Conservation (phyloP, 1,140 invertebrate genomes). For the Cephus cinctus region DNA sequence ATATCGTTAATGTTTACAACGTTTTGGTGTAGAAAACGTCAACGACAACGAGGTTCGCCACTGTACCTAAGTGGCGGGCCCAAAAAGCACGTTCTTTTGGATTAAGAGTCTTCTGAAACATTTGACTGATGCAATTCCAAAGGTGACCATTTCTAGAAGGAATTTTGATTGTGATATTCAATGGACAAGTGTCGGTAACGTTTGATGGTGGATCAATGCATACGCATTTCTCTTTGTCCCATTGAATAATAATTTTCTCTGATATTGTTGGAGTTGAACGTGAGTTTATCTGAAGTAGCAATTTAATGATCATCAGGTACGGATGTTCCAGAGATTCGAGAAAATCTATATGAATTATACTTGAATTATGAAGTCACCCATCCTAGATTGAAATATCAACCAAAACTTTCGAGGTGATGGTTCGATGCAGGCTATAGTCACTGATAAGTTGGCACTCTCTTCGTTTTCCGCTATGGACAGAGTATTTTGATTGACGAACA, state of each 20-base stretch:
- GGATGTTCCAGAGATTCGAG: neutral
- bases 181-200: slow-evolving; percentile 13
- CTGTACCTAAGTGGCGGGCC: slow-evolving; percentile 25
- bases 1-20: too few species aligned
- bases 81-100: slow-evolving; percentile 24
- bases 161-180: slow-evolving; percentile 18
- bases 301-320: too few species aligned
- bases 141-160: slow-evolving; percentile 22
- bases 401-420: slow-evolving; percentile 18
- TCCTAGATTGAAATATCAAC: slow-evolving; percentile 27
- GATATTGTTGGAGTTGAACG: slow-evolving; percentile 16
- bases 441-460: slow-evolving; percentile 10
- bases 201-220: slow-evolving; percentile 10
- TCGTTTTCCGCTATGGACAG: slow-evolving; percentile 11
- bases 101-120: slow-evolving; percentile 27
- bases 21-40: too few species aligned
- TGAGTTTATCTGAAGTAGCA: slow-evolving; percentile 25
- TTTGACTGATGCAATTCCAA: slow-evolving; percentile 22
- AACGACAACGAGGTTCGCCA: too few species aligned
- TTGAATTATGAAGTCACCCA: slow-evolving; percentile 31
- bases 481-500: slow-evolving; percentile 26
- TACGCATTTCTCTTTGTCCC: slow-evolving; percentile 15
- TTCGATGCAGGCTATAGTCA: slow-evolving; percentile 24
- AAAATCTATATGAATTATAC: slow-evolving; percentile 10
- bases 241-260: slow-evolving; percentile 18